Conservation (phyloP, 2,797 vertebrate species). For the Anableps anableps region DNA sequence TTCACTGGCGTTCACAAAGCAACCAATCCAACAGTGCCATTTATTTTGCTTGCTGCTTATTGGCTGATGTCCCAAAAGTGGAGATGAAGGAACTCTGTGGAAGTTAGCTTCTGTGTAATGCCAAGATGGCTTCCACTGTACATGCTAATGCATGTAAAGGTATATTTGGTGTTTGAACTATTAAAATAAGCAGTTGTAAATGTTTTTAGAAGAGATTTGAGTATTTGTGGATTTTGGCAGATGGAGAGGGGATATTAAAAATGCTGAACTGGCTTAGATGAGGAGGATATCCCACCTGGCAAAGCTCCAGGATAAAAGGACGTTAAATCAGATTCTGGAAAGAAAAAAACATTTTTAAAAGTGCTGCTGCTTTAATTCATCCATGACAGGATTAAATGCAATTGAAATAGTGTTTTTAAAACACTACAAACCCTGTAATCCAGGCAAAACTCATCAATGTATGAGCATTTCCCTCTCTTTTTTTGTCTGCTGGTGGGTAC, state of each 20-base stretch:
- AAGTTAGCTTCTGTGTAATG: neutral
- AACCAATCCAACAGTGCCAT: neutral
- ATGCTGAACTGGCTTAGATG: neutral
- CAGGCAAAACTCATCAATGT: constrained; percentile 20
- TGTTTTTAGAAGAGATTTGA: too few relatives aligned
- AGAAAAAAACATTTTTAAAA: neutral
- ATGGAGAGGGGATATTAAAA: neutral
- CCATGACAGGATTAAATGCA: too few relatives aligned
- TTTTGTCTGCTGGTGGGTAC: constrained; percentile 27
- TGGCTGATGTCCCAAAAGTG: neutral
- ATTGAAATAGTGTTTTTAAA: constrained; percentile 6
- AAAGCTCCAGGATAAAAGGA: neutral
- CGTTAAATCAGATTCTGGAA: neutral
- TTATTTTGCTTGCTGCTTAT: neutral
- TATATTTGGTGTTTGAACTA: neutral
- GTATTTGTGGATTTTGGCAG: neutral
- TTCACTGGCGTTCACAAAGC: neutral
- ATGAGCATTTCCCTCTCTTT: constrained; percentile 8
- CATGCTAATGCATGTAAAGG: neutral
- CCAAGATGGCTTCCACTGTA: neutral
- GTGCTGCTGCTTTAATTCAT: neutral
- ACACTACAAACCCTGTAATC: constrained; percentile 6
- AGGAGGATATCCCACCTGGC: neutral
- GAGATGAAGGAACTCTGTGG: too few relatives aligned
- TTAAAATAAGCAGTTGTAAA: neutral